These are phyloP conservation scores for Yasuhikotakia modesta DNA, from an alignment of 2,797 vertebrate species.

Conservation along the genomic window DNA sequence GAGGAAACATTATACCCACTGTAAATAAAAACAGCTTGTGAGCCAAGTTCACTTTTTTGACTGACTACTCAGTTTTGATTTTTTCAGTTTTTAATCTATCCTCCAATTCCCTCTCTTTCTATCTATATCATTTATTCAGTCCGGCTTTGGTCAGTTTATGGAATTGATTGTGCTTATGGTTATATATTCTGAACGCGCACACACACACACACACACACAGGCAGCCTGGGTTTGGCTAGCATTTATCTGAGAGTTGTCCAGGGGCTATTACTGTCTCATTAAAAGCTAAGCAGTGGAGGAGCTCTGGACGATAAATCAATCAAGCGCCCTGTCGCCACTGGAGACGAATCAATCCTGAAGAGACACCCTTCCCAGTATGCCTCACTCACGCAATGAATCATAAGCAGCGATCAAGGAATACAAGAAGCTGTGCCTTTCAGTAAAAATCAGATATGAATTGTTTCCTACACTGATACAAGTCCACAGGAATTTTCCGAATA, in stretches of 20 bases:
- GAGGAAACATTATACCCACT: not conserved
- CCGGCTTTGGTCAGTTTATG: constrained; percentile 51
- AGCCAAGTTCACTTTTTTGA: constrained; percentile 1
- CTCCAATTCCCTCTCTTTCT: constrained; percentile 49
- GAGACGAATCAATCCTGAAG: constrained; percentile 70
- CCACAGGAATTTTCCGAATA: not conserved
- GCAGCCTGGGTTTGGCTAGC: constrained; percentile 64
- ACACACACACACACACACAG: constrained; percentile 49
- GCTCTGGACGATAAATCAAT: constrained; percentile 76
- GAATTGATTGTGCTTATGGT: constrained; percentile 69
- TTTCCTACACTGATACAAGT: not conserved
- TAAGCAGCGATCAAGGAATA: constrained; percentile 64
- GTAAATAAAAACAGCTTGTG: not conserved
- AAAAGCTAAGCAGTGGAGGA: constrained; percentile 66
- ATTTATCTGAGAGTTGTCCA: constrained; percentile 67
- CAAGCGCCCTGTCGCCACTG: constrained; percentile 69
- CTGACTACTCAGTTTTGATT: not conserved
- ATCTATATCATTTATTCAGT: constrained; percentile 28
- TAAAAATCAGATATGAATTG: constrained; percentile 7
- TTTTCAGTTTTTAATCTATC: constrained; percentile 20
- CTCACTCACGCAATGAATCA: constrained; percentile 66
- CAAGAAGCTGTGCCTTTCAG: constrained; percentile 6
- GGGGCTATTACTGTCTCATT: constrained; percentile 78
- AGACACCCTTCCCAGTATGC: constrained; percentile 70
- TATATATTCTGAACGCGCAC: constrained; percentile 72